Evolutionary conservation across 2,797 vertebrate species (phyloP).

Genomic region (Parauchenoglanis punctatus): DNA sequence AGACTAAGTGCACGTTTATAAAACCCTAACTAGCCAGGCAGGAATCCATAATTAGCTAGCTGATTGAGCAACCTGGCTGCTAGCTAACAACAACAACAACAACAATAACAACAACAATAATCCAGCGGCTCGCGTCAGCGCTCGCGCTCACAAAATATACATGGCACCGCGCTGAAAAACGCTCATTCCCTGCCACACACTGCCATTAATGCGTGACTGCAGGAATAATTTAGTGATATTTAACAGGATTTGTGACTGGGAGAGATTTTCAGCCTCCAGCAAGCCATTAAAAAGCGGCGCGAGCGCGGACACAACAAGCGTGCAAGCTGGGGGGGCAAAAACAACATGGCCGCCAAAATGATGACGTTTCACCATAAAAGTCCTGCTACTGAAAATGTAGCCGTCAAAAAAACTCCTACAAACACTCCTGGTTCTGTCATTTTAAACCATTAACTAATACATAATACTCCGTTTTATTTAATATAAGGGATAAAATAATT

Average conservation of each 20-base stretch:
- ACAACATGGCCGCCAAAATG: slow-evolving; percentile 1
- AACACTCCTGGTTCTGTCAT: not conserved
- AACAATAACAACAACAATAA: slow-evolving; percentile 25
- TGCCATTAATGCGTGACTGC: not conserved
- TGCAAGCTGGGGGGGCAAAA: not conserved
- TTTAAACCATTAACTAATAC: not conserved
- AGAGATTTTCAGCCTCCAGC: not conserved
- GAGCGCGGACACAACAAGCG: not conserved
- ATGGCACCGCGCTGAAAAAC: not conserved
- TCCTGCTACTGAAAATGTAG: not conserved
- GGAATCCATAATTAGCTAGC: slow-evolving; percentile 39
- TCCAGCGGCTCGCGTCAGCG: not conserved
- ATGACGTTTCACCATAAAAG: not conserved
- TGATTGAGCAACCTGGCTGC: slow-evolving; percentile 40
- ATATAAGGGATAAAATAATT: not conserved
- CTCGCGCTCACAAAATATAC: not conserved
- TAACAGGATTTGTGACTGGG: not conserved
- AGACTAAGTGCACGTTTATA: too few species aligned
- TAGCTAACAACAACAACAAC: slow-evolving; percentile 75
- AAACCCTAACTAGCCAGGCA: slow-evolving; percentile 44
- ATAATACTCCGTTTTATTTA: not conserved
- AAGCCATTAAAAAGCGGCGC: slow-evolving; percentile 2
- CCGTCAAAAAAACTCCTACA: not conserved
- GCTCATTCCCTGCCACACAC: not conserved
- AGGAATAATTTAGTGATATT: too few species aligned